These are phyloP conservation scores for Molossus molossus DNA, from an alignment of 2,797 vertebrate species.

Conservation along the genomic window DNA sequence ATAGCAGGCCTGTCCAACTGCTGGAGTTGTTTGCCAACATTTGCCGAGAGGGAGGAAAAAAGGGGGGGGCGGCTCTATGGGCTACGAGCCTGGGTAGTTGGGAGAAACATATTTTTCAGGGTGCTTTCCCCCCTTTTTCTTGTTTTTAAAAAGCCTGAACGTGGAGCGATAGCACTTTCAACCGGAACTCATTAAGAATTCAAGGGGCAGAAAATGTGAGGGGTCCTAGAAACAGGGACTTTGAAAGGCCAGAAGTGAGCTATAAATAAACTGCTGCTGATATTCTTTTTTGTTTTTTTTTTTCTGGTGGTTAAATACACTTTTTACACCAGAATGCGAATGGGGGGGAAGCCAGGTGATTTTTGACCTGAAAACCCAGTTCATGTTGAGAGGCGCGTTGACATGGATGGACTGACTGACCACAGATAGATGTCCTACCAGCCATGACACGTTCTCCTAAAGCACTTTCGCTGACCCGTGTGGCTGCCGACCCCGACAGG, in stretches of 20 bases:
- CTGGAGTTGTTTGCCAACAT: conserved; percentile 84
- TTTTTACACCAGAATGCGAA: conserved; percentile 81
- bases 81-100: conserved; percentile 15
- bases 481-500: conserved; percentile 71
- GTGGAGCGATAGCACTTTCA: conserved; percentile 86
- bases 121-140: not conserved
- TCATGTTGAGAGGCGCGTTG: conserved; percentile 42
- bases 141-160: conserved; percentile 78
- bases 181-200: conserved; percentile 90
- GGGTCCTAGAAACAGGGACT: conserved; percentile 87
- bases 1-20: conserved; percentile 66
- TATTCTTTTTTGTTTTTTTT: conserved; percentile 85
- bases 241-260: conserved; percentile 88
- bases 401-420: conserved; percentile 47
- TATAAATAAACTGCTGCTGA: conserved; percentile 87
- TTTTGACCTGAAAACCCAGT: conserved; percentile 68
- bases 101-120: conserved; percentile 73
- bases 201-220: conserved; percentile 89
- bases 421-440: conserved; percentile 46
- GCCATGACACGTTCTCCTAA: conserved; percentile 43
- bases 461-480: not conserved
- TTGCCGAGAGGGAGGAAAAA: conserved; percentile 70
- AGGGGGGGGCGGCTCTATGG: conserved; percentile 53
- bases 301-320: conserved; percentile 83
- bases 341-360: conserved; percentile 60